Evolutionary conservation across 2,888 invertebrate species (phyloP).

Genomic region (Trichogramma dendrolimi): DNA sequence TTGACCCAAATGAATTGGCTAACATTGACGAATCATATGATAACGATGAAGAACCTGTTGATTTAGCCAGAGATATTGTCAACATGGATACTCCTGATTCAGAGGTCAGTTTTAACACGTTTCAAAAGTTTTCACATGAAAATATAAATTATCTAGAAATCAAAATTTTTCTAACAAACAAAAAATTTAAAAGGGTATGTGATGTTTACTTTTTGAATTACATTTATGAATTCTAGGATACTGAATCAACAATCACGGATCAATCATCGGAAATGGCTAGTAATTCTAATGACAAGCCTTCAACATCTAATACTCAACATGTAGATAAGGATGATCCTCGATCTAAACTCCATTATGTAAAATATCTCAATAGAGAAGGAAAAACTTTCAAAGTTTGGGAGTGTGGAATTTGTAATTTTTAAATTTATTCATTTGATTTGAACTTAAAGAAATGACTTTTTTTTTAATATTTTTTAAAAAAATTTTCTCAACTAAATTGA

Average conservation of each 20-base stretch:
- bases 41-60: no score
- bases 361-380: constrained; percentile 65
- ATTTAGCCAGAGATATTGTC: no score
- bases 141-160: no score
- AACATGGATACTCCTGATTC: no score
- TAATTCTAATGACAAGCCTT: constrained; percentile 2
- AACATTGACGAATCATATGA: no score
- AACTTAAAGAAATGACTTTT: not conserved
- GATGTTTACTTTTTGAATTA: not conserved
- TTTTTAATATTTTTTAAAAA: not conserved
- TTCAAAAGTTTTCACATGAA: no score
- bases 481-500: no score
- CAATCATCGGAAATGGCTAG: no score
- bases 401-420: constrained; percentile 68
- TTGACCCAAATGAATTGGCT: no score
- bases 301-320: constrained; percentile 31
- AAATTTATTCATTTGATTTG: not conserved
- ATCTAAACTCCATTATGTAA: constrained; percentile 63
- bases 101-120: no score
- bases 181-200: no score
- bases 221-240: constrained; percentile 30
- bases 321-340: constrained; percentile 61
- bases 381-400: constrained; percentile 69
- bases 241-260: constrained; percentile 33
- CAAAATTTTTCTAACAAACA: no score